phyloP scores from a whole-genome alignment of 2,888 invertebrate species.

The Acronicta alni region DNA sequence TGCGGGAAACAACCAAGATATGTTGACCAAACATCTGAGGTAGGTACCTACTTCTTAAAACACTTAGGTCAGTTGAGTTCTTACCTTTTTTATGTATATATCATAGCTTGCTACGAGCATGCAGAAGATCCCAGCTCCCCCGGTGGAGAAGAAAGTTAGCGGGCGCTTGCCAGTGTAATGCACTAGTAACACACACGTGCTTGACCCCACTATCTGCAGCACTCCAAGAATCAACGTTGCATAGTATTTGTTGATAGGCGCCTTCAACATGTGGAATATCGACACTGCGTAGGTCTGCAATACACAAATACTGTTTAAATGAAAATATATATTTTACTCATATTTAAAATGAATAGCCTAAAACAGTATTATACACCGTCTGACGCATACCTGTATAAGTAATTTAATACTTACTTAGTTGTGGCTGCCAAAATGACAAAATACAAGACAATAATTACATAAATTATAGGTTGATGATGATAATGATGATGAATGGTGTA shows the following conservation, averaged over 20 bases:
- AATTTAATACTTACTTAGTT: too few relatives aligned
- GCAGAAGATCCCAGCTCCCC: slow-evolving; percentile 91
- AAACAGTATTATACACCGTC: too few relatives aligned
- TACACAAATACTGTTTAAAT: neutral
- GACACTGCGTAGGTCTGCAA: slow-evolving; percentile 92
- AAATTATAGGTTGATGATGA: too few relatives aligned
- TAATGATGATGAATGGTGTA: too few relatives aligned
- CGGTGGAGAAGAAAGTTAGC: slow-evolving; percentile 91
- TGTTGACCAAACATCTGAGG: too few relatives aligned
- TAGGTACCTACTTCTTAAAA: too few relatives aligned
- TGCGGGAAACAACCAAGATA: too few relatives aligned
- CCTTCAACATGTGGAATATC: slow-evolving; percentile 92
- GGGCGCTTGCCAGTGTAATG: slow-evolving; percentile 93
- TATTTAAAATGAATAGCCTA: too few relatives aligned
- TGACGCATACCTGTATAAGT: too few relatives aligned
- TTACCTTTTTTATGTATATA: slow-evolving; percentile 69
- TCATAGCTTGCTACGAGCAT: slow-evolving; percentile 90
- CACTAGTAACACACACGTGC: slow-evolving; percentile 91
- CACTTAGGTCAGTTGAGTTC: slow-evolving; percentile 11
- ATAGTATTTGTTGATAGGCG: slow-evolving; percentile 93
- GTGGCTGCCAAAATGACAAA: too few relatives aligned
- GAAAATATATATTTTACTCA: too few relatives aligned
- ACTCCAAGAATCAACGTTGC: slow-evolving; percentile 93
- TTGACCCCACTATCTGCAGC: slow-evolving; percentile 91
- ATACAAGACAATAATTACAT: too few relatives aligned